These are phyloP conservation scores for Lepidurus arcticus DNA, from an alignment of 1,140 invertebrate genomes.

Conservation along the genomic window DNA sequence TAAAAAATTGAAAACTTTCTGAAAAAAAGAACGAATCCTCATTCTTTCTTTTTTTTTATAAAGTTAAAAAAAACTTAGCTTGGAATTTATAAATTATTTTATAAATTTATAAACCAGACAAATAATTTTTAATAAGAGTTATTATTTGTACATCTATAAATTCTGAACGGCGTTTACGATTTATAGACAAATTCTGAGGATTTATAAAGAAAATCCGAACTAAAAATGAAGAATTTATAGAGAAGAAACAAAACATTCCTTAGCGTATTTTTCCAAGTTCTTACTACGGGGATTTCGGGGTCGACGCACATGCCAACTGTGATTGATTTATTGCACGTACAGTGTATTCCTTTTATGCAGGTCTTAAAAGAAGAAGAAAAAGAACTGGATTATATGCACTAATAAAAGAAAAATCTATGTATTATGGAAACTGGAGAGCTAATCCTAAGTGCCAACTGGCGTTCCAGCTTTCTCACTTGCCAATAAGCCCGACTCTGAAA, in stretches of 20 bases:
- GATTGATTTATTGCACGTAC: background rate
- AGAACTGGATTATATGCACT: background rate
- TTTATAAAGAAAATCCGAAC: no score
- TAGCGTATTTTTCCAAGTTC: background rate
- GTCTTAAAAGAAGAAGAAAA: no score
- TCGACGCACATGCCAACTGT: background rate
- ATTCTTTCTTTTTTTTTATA: background rate
- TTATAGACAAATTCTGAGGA: no score
- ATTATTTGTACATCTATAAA: no score
- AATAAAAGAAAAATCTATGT: conserved; percentile 1
- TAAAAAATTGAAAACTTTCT: background rate
- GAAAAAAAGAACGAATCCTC: background rate
- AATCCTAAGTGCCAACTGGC: conserved; percentile 14
- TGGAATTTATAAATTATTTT: no score
- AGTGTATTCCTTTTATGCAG: background rate
- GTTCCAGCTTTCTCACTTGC: background rate
- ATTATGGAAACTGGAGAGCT: background rate
- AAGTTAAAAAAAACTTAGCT: background rate
- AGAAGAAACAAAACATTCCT: background rate
- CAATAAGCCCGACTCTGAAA: background rate
- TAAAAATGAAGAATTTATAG: no score
- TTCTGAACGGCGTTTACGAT: no score
- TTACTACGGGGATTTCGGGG: background rate
- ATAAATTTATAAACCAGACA: no score
- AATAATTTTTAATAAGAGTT: no score